Conservation (phyloP, 2,797 vertebrate genomes). For the Protonibea diacanthus region DNA sequence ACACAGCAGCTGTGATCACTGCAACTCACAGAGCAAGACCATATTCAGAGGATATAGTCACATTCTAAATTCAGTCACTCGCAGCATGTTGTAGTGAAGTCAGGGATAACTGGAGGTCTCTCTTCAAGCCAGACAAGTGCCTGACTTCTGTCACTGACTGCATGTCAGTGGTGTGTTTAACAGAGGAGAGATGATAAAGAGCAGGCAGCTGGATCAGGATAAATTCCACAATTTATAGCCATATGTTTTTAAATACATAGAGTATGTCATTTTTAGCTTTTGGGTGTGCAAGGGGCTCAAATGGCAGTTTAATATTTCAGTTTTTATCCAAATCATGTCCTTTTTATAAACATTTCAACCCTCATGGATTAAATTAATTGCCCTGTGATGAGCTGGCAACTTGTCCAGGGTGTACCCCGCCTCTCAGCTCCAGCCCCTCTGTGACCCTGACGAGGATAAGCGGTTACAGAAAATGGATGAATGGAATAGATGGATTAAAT, state of each 20-base stretch:
- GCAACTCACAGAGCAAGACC: not conserved
- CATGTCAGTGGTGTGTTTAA: not conserved
- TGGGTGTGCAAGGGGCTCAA: not conserved
- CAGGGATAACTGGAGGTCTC: not conserved
- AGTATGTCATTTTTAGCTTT: not conserved
- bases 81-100: not conserved
- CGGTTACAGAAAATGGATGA: too few relatives aligned
- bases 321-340: too few relatives aligned
- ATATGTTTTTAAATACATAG: not conserved
- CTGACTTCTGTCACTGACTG: not conserved
- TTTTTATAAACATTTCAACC: too few relatives aligned
- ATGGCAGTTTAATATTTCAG: too few relatives aligned
- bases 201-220: not conserved
- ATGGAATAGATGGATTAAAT: not conserved
- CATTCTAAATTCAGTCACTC: constrained; percentile 6
- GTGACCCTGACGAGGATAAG: too few relatives aligned
- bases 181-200: not conserved
- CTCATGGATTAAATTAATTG: too few relatives aligned
- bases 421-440: too few relatives aligned
- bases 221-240: not conserved
- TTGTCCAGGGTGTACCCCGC: too few relatives aligned
- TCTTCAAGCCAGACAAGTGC: not conserved
- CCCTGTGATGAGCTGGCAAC: too few relatives aligned
- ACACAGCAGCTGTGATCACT: not conserved
- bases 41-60: not conserved